These are phyloP conservation scores for Chelmon rostratus DNA, from an alignment of 2,797 vertebrate genomes.

Conservation along the genomic window DNA sequence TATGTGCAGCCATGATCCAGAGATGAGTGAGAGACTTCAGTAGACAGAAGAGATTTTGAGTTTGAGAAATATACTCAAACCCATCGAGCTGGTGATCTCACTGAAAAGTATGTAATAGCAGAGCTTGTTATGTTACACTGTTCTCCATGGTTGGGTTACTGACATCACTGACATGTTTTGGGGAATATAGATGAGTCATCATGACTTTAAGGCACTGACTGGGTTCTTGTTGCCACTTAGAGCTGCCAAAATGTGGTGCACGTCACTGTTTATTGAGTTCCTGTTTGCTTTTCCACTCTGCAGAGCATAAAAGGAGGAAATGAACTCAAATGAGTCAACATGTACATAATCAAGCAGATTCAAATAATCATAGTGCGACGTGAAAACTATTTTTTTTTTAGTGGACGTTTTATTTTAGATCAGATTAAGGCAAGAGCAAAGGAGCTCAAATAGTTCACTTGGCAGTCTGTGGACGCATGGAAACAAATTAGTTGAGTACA, in stretches of 20 bases:
- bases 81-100: constrained; percentile 8
- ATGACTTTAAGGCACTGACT: background rate
- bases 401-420: constrained; percentile 12
- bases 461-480: constrained; percentile 31
- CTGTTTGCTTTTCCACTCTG: constrained; percentile 3
- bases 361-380: background rate
- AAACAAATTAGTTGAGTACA: constrained; percentile 42
- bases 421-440: constrained; percentile 5
- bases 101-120: constrained; percentile 5
- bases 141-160: constrained; percentile 17
- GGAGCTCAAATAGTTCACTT: constrained; percentile 16
- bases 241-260: constrained; percentile 6
- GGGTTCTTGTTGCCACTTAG: constrained; percentile 8
- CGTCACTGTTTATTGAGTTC: background rate
- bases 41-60: constrained; percentile 25
- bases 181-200: background rate
- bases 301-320: background rate
- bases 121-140: constrained; percentile 11
- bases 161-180: constrained; percentile 27
- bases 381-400: background rate
- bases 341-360: background rate
- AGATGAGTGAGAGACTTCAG: constrained; percentile 42
- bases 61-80: constrained; percentile 32
- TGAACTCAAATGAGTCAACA: background rate
- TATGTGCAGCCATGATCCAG: constrained; percentile 62